Percentiles rank a stretch among this genome's conserved stretches.
These are phyloP conservation scores for Brachionus plicatilis DNA, from an alignment of 1,140 invertebrate species.

Conservation along the genomic window DNA sequence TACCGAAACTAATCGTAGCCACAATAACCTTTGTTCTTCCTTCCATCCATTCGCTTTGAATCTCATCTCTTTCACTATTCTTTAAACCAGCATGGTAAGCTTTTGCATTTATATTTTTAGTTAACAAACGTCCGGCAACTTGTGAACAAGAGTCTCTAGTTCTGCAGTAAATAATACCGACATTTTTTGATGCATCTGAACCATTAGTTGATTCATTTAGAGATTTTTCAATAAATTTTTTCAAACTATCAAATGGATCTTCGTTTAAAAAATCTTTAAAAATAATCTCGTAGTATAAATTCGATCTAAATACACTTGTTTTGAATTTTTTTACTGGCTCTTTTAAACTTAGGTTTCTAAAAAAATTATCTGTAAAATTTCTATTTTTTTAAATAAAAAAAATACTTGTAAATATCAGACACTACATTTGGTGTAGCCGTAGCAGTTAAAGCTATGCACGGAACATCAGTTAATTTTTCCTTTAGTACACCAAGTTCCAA, in stretches of 20 bases:
- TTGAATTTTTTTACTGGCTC: constrained; percentile 61
- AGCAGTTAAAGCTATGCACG: constrained; percentile 74
- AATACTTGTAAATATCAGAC: constrained; percentile 28
- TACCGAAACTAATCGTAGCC: constrained; percentile 68
- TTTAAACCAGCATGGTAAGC: constrained; percentile 64
- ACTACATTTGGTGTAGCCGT: constrained; percentile 62
- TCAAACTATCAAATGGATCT: constrained; percentile 71
- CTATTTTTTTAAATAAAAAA: too few relatives aligned
- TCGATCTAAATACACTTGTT: constrained; percentile 63
- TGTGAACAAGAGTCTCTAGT: constrained; percentile 64
- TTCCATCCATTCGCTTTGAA: constrained; percentile 36
- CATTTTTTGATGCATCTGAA: constrained; percentile 53
- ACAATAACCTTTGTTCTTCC: constrained; percentile 55
- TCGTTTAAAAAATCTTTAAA: constrained; percentile 70
- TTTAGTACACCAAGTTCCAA: constrained; percentile 20
- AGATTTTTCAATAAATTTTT: constrained; percentile 61
- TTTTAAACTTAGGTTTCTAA: constrained; percentile 58
- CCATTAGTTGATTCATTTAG: constrained; percentile 51
- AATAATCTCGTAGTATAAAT: constrained; percentile 67
- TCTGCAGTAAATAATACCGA: constrained; percentile 68
- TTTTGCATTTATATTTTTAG: constrained; percentile 59
- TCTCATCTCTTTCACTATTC: constrained; percentile 47
- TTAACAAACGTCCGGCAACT: constrained; percentile 60
- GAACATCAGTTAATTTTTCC: constrained; percentile 13
- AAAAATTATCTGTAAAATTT: not conserved